phyloP scores from a whole-genome alignment of 2,797 vertebrate genomes.

The Apogon hyalosoma region DNA sequence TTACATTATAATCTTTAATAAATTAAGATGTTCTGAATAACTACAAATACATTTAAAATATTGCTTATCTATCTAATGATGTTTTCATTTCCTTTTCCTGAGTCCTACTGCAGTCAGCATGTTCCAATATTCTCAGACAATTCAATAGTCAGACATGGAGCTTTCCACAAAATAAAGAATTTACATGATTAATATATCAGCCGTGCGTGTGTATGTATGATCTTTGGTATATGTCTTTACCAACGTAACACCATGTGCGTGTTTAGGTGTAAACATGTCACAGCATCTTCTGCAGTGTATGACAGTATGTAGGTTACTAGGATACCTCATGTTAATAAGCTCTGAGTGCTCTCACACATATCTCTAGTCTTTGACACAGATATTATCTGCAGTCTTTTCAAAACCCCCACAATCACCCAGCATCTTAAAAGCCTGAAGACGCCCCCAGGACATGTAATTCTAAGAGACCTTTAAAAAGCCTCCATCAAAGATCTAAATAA shows the following conservation, averaged over 20 bases:
- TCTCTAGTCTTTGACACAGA: slow-evolving; percentile 41
- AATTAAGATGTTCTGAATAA: too few relatives aligned
- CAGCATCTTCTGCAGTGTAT: slow-evolving; percentile 3
- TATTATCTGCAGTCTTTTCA: slow-evolving; percentile 67
- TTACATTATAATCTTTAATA: too few relatives aligned
- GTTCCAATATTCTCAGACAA: too few relatives aligned
- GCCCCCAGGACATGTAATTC: slow-evolving; percentile 66
- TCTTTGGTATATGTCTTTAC: not conserved
- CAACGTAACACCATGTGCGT: not conserved
- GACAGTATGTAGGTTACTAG: slow-evolving; percentile 37
- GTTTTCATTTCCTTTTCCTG: too few relatives aligned
- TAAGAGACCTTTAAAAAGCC: slow-evolving; percentile 44
- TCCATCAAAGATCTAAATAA: slow-evolving; percentile 63
- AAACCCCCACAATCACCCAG: slow-evolving; percentile 67
- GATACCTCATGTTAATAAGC: slow-evolving; percentile 25
- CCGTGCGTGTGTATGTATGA: too few relatives aligned
- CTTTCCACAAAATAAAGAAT: too few relatives aligned
- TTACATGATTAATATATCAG: too few relatives aligned
- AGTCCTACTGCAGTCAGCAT: too few relatives aligned
- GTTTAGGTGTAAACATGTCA: slow-evolving; percentile 10
- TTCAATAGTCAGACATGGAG: too few relatives aligned
- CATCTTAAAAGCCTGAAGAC: slow-evolving; percentile 63
- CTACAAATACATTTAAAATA: too few relatives aligned
- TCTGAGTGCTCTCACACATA: slow-evolving; percentile 36
- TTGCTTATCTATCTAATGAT: too few relatives aligned